Evolutionary conservation across 2,113 vertebrate genomes (phyloP).

Genomic region (Laticauda colubrina): DNA sequence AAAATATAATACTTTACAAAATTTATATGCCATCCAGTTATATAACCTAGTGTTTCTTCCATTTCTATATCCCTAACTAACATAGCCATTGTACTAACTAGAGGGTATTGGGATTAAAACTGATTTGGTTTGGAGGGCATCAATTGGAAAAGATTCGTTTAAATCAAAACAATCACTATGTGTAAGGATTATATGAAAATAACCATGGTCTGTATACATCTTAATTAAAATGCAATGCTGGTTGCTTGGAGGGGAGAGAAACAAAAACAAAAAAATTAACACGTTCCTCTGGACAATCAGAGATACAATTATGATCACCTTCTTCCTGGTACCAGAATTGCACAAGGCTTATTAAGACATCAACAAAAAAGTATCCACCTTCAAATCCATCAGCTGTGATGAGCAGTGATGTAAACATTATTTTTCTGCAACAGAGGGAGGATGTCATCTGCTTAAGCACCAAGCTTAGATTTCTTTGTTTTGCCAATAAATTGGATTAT

Average conservation of each 20-base stretch:
- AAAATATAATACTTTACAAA: neutral
- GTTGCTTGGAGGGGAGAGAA: neutral
- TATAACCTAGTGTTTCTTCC: neutral
- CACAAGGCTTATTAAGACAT: neutral
- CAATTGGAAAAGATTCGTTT: neutral
- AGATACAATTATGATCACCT: neutral
- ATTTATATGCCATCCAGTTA: neutral
- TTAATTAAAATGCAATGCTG: neutral
- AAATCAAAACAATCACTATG: neutral
- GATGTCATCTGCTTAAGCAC: neutral
- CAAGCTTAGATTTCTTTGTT: neutral
- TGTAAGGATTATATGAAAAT: neutral
- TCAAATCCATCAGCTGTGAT: neutral
- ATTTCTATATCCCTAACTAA: neutral
- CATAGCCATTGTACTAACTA: neutral
- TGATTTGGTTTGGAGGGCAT: neutral
- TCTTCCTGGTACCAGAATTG: constrained; percentile 20
- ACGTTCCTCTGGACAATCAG: neutral
- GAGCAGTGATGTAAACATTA: neutral
- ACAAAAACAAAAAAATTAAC: neutral
- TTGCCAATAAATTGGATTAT: neutral
- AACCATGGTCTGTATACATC: neutral
- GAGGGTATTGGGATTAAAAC: neutral
- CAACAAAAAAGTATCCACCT: accelerated
- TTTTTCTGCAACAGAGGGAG: neutral